Evolutionary conservation across 2,113 vertebrate genomes (phyloP).

Genomic region (Thalassarche chlororhynchos): DNA sequence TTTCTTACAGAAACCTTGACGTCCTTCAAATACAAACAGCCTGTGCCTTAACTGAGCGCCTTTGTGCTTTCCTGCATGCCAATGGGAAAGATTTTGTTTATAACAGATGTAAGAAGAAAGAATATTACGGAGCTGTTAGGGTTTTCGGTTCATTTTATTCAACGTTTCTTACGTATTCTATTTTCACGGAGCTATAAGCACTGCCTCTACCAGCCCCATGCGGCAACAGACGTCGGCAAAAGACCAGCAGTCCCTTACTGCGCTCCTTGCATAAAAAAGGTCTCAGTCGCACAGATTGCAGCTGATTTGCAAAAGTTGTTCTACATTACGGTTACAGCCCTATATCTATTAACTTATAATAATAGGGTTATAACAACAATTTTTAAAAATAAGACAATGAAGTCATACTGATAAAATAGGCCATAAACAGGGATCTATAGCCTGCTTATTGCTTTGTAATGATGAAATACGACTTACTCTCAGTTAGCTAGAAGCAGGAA

Average conservation of each 20-base stretch:
- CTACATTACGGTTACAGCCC: neutral
- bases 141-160: accelerated
- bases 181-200: accelerated
- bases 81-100: accelerated
- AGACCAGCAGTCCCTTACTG: neutral
- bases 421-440: slow-evolving; percentile 32
- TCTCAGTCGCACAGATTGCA: neutral
- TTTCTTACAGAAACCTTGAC: neutral
- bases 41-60: accelerated
- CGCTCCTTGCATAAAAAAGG: neutral
- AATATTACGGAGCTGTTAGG: accelerated
- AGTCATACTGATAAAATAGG: slow-evolving; percentile 27
- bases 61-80: neutral
- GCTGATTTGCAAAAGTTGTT: neutral
- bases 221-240: accelerated
- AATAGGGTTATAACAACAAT: slow-evolving; percentile 1
- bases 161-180: accelerated
- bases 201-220: neutral
- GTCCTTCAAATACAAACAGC: neutral
- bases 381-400: slow-evolving; percentile 17
- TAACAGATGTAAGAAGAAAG: accelerated
- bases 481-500: neutral
- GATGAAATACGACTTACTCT: slow-evolving; percentile 15
- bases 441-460: slow-evolving; percentile 18
- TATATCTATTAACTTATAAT: neutral